A percentile compares a stretch with the other conserved stretches of the same genome.
Conservation (phyloP, 2,888 invertebrate species). For the Synergus umbraculus region DNA sequence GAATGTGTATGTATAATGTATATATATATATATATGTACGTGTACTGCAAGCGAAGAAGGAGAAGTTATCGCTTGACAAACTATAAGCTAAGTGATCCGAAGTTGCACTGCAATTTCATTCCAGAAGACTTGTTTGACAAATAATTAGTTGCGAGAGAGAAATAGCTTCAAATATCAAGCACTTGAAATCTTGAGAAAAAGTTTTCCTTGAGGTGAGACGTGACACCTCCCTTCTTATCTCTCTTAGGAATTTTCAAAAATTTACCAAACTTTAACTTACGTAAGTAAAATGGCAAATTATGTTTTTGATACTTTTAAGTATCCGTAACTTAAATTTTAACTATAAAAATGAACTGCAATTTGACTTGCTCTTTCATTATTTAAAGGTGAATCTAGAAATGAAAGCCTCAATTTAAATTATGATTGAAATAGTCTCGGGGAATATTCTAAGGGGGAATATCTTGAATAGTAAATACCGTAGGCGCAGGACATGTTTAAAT, state of each 20-base stretch:
- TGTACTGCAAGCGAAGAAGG: constrained; percentile 12
- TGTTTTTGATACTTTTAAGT: no score
- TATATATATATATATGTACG: background rate
- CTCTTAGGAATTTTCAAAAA: no score
- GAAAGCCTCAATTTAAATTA: no score
- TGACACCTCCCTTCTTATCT: background rate
- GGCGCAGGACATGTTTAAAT: constrained; percentile 3
- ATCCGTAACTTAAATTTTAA: no score
- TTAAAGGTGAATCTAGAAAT: no score
- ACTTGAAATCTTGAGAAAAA: background rate
- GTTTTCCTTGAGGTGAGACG: background rate
- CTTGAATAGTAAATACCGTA: constrained; percentile 20
- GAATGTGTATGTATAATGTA: background rate
- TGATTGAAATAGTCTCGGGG: no score
- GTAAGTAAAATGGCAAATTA: no score
- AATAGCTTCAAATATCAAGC: background rate
- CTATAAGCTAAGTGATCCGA: constrained; percentile 31
- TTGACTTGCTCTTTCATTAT: no score
- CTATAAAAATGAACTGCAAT: no score
- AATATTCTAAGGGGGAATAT: background rate
- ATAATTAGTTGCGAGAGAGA: background rate
- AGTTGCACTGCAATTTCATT: constrained; percentile 7
- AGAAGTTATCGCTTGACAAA: constrained; percentile 26
- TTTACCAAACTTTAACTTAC: no score
- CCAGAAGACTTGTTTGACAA: constrained; percentile 23